Conservation (phyloP, 2,113 vertebrate genomes). For the Grammomys surdaster region DNA sequence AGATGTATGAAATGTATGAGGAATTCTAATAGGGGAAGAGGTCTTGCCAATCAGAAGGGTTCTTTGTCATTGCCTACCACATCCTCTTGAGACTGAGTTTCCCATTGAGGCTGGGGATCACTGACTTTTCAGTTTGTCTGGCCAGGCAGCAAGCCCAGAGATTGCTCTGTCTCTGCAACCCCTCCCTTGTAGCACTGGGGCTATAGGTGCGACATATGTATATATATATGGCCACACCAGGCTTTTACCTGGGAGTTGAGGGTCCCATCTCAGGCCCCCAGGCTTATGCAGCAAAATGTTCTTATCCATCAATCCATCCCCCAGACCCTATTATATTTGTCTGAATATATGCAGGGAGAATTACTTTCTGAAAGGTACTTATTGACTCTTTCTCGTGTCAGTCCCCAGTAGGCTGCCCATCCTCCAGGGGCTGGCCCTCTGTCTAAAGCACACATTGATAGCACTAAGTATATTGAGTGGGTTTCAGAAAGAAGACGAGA, state of each 20-base stretch:
- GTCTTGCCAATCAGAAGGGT: not conserved
- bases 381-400: not conserved
- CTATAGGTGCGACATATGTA: not conserved
- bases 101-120: not conserved
- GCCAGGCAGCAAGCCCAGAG: not conserved
- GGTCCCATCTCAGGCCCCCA: not conserved
- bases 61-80: not conserved
- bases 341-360: not conserved
- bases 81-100: not conserved
- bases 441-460: not conserved
- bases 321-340: not conserved
- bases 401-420: not conserved
- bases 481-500: too few species aligned
- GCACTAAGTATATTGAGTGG: not conserved
- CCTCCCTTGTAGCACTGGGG: not conserved
- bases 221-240: not conserved
- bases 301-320: not conserved
- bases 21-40: slow-evolving; percentile 17
- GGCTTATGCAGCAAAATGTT: too few species aligned
- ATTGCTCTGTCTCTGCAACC: not conserved
- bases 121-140: not conserved
- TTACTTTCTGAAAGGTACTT: slow-evolving; percentile 4
- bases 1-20: not conserved
- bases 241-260: not conserved
- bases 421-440: too few species aligned